phyloP scores from a whole-genome alignment of 2,888 invertebrate species.

The Eristalis arbustorum region DNA sequence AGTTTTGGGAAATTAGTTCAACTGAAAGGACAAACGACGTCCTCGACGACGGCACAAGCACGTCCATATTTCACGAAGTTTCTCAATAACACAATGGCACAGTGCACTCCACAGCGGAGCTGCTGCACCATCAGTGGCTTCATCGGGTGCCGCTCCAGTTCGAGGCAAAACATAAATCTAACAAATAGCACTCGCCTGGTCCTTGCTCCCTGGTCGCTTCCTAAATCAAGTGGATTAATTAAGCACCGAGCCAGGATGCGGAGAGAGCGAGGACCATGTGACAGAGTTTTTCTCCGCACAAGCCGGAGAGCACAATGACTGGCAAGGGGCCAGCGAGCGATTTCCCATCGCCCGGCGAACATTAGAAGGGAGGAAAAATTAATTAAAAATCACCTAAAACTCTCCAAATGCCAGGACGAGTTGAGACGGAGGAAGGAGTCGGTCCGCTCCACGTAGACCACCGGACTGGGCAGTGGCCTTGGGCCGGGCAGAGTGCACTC shows the following conservation, averaged over 20 bases:
- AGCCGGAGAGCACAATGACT: slow-evolving; percentile 35
- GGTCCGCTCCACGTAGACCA: slow-evolving; percentile 89
- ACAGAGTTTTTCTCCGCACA: slow-evolving; percentile 32
- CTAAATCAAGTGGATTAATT: slow-evolving; percentile 64
- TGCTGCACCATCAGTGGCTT: not conserved
- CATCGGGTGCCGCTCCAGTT: not conserved
- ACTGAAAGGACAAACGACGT: slow-evolving; percentile 2
- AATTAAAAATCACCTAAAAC: slow-evolving; percentile 86
- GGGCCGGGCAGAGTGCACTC: slow-evolving; percentile 88
- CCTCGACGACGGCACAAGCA: not conserved
- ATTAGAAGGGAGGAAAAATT: slow-evolving; percentile 45
- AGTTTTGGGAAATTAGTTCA: slow-evolving; percentile 26
- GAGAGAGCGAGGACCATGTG: slow-evolving; percentile 1
- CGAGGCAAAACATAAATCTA: slow-evolving; percentile 60
- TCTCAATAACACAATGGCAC: slow-evolving; percentile 47
- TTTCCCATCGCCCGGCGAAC: not conserved
- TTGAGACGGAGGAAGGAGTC: slow-evolving; percentile 93
- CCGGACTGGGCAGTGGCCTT: slow-evolving; percentile 85
- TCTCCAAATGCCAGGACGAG: slow-evolving; percentile 91
- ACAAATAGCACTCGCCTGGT: slow-evolving; percentile 54
- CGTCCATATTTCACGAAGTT: slow-evolving; percentile 50
- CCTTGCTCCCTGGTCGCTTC: slow-evolving; percentile 29
- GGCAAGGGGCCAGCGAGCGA: slow-evolving; percentile 39
- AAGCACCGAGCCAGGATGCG: slow-evolving; percentile 12
- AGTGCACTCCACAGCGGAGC: slow-evolving; percentile 17